Evolutionary conservation across 2,113 vertebrate genomes (phyloP).

Genomic region (Pelecanus crispus): DNA sequence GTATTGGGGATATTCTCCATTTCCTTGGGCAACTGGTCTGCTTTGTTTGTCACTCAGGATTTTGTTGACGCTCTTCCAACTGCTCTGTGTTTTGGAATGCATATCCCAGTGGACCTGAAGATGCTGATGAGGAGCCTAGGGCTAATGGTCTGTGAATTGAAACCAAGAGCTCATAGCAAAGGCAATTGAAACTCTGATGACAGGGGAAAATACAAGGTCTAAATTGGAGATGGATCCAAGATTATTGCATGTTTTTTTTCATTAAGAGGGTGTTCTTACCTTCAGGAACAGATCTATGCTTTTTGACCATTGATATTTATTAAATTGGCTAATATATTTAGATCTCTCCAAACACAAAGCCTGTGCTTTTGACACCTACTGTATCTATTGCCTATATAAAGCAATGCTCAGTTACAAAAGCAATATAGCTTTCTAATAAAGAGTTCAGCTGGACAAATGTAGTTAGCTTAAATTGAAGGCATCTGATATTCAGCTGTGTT

Average conservation of each 20-base stretch:
- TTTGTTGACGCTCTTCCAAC: neutral
- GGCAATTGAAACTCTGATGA: neutral
- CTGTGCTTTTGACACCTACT: neutral
- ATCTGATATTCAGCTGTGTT: neutral
- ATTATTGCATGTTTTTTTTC: constrained; percentile 55
- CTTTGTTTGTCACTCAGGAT: neutral
- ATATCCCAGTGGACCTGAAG: neutral
- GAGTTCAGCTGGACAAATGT: neutral
- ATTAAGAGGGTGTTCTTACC: constrained; percentile 28
- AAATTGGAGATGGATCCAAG: constrained; percentile 37
- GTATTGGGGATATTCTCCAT: neutral
- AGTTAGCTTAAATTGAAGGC: neutral
- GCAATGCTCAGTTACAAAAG: neutral
- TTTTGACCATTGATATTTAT: neutral
- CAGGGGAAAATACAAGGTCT: neutral
- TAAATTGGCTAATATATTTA: constrained; percentile 8
- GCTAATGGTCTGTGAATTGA: constrained; percentile 26
- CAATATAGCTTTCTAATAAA: neutral
- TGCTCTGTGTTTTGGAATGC: neutral
- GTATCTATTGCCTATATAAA: neutral
- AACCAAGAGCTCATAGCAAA: constrained; percentile 18
- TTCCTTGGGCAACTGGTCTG: neutral
- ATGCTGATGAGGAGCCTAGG: constrained; percentile 28
- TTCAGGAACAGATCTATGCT: neutral
- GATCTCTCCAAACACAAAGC: neutral